Evolutionary conservation across 2,888 invertebrate genomes (phyloP), one percentile per base, ranked within the genome.

Genomic region (Sthenelais limicola): DNA sequence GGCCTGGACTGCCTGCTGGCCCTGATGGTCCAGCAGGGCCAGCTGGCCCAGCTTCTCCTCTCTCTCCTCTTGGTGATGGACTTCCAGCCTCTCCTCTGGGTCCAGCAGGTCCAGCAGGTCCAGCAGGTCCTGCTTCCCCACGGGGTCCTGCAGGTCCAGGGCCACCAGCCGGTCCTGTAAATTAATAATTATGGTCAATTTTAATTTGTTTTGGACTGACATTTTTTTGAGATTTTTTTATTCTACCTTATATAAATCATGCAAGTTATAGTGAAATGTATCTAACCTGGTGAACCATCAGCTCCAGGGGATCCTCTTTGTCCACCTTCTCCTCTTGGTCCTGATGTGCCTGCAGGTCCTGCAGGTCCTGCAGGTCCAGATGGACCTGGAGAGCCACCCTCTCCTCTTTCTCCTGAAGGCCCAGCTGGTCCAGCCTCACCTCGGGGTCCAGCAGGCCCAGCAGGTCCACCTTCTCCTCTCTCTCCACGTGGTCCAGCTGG

Each of bases 361-460:
- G 54, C n/a, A 12, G 71, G n/a, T n/a, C n/a, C n/a, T n/a, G 49
- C 3, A 43, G 9, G 43, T 9, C 12, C 9, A 12, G 43, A 21
- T 21, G n/a, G 47, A 24, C 24, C 77, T 26, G 30, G 18, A n/a
- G 52, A 49, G 48, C 78, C 69, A 24, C 49, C 28, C 28, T 49
- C 26, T 26, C 74, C 76, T 28, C 47, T 28, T n/a, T 68, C 35
- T 12, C 76, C 76, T 28, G 66, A 43, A 15, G 72, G 0, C 71
- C 76, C 76, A 66, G 68, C 26, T 12, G 30, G 48, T 54, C 76
- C 76, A 12, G 62, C 54, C 38, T 43, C 69, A n/a, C 75, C 77
- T 38, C 7, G 51, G 26, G 9, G 30, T 9, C 12, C 15, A 12
- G 12, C 21, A 15, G 12, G n/a, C 58, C 24, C 52, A 15, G 21